Base-by-base conservation (phyloP, 2,888 invertebrate species). In the Amphiduros pacificus region DNA sequence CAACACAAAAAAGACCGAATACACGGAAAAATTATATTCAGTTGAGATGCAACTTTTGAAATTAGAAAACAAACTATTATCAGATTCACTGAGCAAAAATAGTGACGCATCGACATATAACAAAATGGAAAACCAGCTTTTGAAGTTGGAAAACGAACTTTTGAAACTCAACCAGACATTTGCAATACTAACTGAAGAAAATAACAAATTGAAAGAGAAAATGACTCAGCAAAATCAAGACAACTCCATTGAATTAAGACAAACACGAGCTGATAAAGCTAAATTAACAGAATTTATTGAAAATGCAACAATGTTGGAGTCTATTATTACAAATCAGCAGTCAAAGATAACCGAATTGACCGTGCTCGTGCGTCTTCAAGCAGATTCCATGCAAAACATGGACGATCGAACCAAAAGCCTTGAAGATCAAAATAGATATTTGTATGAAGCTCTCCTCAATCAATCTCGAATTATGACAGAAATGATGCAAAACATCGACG, bases 101-200 rank as follows among this genome's bases (percentile, higher is more conserved):
- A 73, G 73, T 49, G 73, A 75, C 41, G 63, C 73, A 4, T 66
- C 64, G 17, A 66, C 73, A 0, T 68, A 75, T 14, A 64, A 70
- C 9, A 67, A 67, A 27, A 62, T 78, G 26, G 79, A 78, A 66
- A 77, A 75, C 60, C 72, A 74, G 40, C 72, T 78, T 29, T 64
- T 78, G 1, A 71, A 63, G 52, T 58, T 79, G 6, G 78, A 78
- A 66, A 78, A 77, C 58, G 74, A 75, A 32, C 63, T 79, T 5
- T 52, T 76, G 51, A 71, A 68, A 61, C 65, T 79, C 49, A 76
- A 72, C 44, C 71, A 74, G 52, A 75, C 69, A 55, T 74, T 76
- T 55, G 63, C 61, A 2, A 59, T 65, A 2, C 60, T 78, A 9
- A 64, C 65, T 51, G 61, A 64, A 22, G 74, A 78, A 32, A 71